Conservation (phyloP, 2,888 invertebrate species). For the Habroteleia sp. region DNA sequence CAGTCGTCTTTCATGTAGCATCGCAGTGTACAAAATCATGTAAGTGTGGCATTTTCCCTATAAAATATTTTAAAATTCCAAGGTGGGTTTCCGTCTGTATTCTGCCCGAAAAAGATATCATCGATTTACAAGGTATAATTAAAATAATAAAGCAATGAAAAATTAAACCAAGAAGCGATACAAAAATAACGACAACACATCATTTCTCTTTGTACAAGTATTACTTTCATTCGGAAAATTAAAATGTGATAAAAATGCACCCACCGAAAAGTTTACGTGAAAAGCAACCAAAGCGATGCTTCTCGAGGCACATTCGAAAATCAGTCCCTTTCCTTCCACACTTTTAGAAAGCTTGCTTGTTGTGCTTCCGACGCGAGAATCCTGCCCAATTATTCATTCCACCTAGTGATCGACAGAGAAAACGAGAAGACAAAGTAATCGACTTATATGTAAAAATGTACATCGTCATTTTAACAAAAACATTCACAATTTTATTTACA, state of each 20-base stretch:
- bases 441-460: constrained; percentile 35
- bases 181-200: constrained; percentile 9
- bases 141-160: constrained; percentile 6
- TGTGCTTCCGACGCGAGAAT: constrained; percentile 72
- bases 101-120: too few species aligned
- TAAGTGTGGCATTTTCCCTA: constrained; percentile 2
- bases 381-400: constrained; percentile 14
- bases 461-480: constrained; percentile 52
- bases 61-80: constrained; percentile 7
- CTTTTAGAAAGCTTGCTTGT: constrained; percentile 47
- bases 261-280: constrained; percentile 4
- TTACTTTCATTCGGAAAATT: background rate
- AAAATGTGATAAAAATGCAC: constrained; percentile 1
- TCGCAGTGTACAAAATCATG: constrained; percentile 22
- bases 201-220: background rate
- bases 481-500: constrained; percentile 50
- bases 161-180: background rate
- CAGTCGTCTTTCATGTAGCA: constrained; percentile 26
- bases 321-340: constrained; percentile 29
- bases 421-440: constrained; percentile 2
- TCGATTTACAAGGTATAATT: too few species aligned
- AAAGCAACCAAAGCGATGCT: constrained; percentile 22
- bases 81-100: background rate
- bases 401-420: constrained; percentile 1
- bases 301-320: constrained; percentile 39